These are phyloP conservation scores for Lepetodrilus schrolli DNA, from an alignment of 2,888 invertebrate genomes.

Conservation along the genomic window DNA sequence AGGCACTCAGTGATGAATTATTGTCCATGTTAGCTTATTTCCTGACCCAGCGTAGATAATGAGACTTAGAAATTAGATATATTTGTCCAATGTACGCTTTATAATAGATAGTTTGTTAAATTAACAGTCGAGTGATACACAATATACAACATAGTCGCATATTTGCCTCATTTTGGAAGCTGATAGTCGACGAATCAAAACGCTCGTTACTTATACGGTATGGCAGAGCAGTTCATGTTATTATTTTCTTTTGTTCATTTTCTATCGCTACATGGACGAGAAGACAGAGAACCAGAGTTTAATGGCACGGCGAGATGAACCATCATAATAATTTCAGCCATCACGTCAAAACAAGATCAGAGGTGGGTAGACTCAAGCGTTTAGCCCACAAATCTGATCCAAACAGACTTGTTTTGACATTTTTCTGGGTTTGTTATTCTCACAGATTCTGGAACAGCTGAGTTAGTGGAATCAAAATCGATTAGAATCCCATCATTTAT, in stretches of 20 bases:
- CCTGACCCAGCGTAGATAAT: too few relatives aligned
- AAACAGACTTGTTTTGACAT: conserved; percentile 3
- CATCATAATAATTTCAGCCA: conserved; percentile 59
- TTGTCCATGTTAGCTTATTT: too few relatives aligned
- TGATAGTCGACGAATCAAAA: conserved; percentile 43
- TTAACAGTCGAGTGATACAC: too few relatives aligned
- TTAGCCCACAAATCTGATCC: not conserved
- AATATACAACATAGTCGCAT: not conserved
- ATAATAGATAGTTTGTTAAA: too few relatives aligned
- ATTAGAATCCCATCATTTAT: too few relatives aligned
- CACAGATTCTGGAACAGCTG: conserved; percentile 1
- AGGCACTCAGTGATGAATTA: too few relatives aligned
- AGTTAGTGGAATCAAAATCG: not conserved
- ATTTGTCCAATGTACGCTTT: too few relatives aligned
- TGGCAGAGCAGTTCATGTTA: conserved; percentile 30
- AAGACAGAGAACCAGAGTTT: conserved; percentile 28
- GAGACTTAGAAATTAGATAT: too few relatives aligned
- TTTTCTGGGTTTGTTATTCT: conserved; percentile 13
- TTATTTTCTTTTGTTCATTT: conserved; percentile 35
- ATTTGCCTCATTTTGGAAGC: conserved; percentile 13
- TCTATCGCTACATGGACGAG: conserved; percentile 28
- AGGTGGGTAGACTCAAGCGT: conserved; percentile 47
- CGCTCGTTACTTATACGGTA: not conserved
- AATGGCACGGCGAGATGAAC: conserved; percentile 49
- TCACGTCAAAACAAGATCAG: conserved; percentile 55